Evolutionary conservation across 2,888 invertebrate species (phyloP), one percentile per base, ranked within the genome.

Genomic region (Philopedon plagiatum): DNA sequence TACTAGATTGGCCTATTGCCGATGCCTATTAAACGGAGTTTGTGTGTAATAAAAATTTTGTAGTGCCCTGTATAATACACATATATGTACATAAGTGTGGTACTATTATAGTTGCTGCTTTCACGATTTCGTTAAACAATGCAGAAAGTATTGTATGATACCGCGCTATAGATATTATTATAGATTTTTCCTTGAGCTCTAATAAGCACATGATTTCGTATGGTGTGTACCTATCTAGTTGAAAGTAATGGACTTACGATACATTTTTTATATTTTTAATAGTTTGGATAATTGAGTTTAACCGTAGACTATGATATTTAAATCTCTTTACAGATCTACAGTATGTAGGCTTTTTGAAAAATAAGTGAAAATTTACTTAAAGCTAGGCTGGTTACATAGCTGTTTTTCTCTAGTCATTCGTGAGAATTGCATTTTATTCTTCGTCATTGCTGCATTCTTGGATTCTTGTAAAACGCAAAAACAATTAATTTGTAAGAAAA

Each of bases 121-220:
- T 69, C 71, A 71, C 71, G 71, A 37, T 64, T 64, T 65, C 71
- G 64, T 71, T 71, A 65, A 65, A 71, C 71, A 71, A 71, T 70
- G 70, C 70, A 46, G 70, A 70, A 70, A 64, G 70, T 70, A 69
- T 41, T 49, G 70, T n/a, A 70, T 70, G 57, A 46, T 63, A 70
- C 70, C 13, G 46, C 29, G 44, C 34, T 56, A 34, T 23, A 71
- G 64, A 71, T 71, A 71, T 71, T 65, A 65, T 71, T 65, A 71
- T 65, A 65, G 71, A 65, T 60, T 60, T 71, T 58, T 58, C 57
- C 70, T 63, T 58, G 21, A 58, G 64, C 58, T 64, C 64, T 70
- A 64, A 70, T 64, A 70, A 70, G 64, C 70, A 70, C 70, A 58
- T 61, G 69, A 68, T 62, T 68, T 68, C 54, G 18, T 62, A 39